Base-by-base conservation (phyloP, 2,888 invertebrate genomes). In the Eutolmus rufibarbis region DNA sequence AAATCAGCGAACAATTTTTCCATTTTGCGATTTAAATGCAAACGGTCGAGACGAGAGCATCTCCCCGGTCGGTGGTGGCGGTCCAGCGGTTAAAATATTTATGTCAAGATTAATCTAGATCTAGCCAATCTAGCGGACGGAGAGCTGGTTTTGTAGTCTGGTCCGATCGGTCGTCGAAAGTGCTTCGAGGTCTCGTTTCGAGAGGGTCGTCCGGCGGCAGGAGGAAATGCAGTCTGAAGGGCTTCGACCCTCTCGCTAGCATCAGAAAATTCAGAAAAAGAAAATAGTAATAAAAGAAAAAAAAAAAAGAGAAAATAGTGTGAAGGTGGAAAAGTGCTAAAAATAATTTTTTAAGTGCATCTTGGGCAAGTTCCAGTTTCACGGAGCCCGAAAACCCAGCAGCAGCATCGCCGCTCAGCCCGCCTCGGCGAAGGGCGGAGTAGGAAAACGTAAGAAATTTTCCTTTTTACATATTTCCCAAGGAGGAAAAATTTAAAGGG, bases 401-500 rank as follows among this genome's bases (percentile, higher is more conserved):
- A 46, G 74, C 28, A 28, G n/a, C 40, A 85, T 8, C 74, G 46
- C 14, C 28, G 8, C 14, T 19, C 74, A 74, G 74, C 12, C 74
- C 16, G n/a, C 16, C 74, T 74, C 40, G 9, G 16, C 28, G 28
- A 85, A 74, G 85, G 74, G 74, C 43, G 85, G 85, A 85, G 74
- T 46, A 46, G 16, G 14, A 28, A 85, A 74, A 85, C 85, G 85
- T 85, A 85, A 85, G 85, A 74, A 14, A 85, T 74, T 85, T 85
- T 85, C 46, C 74, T 74, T 85, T 85, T 74, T 74, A 9, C 40
- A 2, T 40, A 40, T 40, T n/a, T 74, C 46, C 37, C 7, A 85
- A 85, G 43, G 43, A 84, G 23, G 74, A 43, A 74, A 85, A 85
- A 74, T 74, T 85, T 85, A 85, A 85, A 85, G 85, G 85, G 85